Evolutionary conservation across 2,888 invertebrate genomes (phyloP), one percentile per base, ranked within the genome.

Genomic region (Acrocyrtus sp.): DNA sequence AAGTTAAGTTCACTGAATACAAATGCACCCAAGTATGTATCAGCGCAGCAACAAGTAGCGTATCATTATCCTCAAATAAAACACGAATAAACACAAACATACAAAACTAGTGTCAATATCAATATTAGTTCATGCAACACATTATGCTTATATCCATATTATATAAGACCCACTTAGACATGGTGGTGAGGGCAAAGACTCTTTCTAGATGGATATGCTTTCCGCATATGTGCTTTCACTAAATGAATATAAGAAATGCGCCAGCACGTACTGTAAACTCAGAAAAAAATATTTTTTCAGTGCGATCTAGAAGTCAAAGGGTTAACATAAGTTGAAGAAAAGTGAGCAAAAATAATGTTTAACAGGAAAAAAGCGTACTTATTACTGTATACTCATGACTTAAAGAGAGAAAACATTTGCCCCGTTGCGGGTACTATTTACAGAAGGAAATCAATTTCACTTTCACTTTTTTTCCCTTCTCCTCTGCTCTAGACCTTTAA

Each of bases 11-110:
- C 19, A 5, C 5, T 17, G 12, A 41, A 41, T 39, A 43, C 21
- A 22, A 22, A 19, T 26, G 10, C 53, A 56, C 47, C 39, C 50
- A 67, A 54, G 26, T 58, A 34, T 66, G 47, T 47, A 63, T 29
- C 12, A 63, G 17, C 48, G 43, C 78, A 78, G 77, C 80, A 80
- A 78, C 78, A 77, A 78, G 80, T 77, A 67, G 75, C 48, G 70
- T 69, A 60, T 73, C 58, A 66, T 63, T 69, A 65, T 63, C 65
- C 66, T 69, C 69, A 73, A 76, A 73, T 72, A 69, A 61, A 63
- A 70, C 63, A 48, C 57, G 63, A 63, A 63, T 70, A 70, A 70
- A 70, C 70, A 66, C 56, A 57, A 66, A 66, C 57, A 69, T 48
- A 70, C 70, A 70, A 70, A 66, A 51, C 70, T 70, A 70, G 70